Percentiles rank a stretch among this genome's conserved stretches.
Evolutionary conservation across 2,113 vertebrate species (phyloP).

Genomic region (Kobus ellipsiprymnus): DNA sequence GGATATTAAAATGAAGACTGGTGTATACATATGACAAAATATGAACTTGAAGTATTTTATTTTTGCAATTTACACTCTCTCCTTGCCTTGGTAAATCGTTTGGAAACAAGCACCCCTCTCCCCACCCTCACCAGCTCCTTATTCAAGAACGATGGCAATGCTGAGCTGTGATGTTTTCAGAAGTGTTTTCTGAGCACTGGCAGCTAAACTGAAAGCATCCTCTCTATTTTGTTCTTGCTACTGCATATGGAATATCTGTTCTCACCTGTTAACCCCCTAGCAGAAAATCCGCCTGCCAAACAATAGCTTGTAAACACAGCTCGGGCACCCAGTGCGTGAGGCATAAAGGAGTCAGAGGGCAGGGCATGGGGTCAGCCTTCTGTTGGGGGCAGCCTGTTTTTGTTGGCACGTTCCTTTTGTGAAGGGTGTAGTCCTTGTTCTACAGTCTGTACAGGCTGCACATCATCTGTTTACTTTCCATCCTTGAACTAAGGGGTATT

Average conservation of each 20-base stretch:
- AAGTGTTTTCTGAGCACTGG: background rate
- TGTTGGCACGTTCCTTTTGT: slow-evolving; percentile 72
- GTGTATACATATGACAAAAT: background rate
- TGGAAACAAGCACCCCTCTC: background rate
- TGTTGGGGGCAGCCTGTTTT: slow-evolving; percentile 55
- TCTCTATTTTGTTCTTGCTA: slow-evolving; percentile 42
- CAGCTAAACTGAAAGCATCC: background rate
- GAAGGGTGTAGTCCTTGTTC: slow-evolving; percentile 50
- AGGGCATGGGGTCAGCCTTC: slow-evolving; percentile 36
- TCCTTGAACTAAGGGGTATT: slow-evolving; percentile 71
- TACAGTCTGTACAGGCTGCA: background rate
- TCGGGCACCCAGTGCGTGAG: background rate
- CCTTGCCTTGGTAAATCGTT: background rate
- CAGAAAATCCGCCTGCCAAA: slow-evolving; percentile 28
- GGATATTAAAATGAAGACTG: background rate
- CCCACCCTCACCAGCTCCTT: background rate
- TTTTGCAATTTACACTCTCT: background rate
- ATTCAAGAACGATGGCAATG: background rate
- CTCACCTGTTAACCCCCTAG: slow-evolving; percentile 51
- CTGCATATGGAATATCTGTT: slow-evolving; percentile 42
- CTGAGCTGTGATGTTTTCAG: background rate
- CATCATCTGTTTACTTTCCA: slow-evolving; percentile 52
- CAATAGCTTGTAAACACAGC: slow-evolving; percentile 66
- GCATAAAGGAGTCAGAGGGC: slow-evolving; percentile 51
- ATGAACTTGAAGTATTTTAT: background rate